Percentiles rank a stretch among this genome's conserved stretches.
Evolutionary conservation across 2,888 invertebrate genomes (phyloP).

Genomic region (Barypeithes pellucidus): DNA sequence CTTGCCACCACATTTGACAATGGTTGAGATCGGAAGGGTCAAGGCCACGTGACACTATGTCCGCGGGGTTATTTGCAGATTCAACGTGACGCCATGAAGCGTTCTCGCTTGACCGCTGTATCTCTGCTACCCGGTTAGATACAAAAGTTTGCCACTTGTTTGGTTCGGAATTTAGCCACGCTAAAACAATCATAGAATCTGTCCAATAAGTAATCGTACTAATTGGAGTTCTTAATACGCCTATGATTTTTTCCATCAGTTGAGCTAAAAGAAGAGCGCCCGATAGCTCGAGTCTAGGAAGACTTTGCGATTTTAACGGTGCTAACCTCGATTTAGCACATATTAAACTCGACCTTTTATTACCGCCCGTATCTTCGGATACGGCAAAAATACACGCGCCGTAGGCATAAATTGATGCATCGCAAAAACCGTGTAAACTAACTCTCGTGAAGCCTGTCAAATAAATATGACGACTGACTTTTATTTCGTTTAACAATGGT

Average conservation of each 20-base stretch:
- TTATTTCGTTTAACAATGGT: slow-evolving; percentile 26
- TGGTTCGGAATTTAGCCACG: slow-evolving; percentile 41
- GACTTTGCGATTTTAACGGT: slow-evolving; percentile 39
- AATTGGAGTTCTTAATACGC: not conserved
- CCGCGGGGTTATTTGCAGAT: slow-evolving; percentile 49
- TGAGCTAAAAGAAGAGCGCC: slow-evolving; percentile 46
- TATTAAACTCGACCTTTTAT: slow-evolving; percentile 26
- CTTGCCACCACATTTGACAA: slow-evolving; percentile 43
- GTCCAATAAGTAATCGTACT: slow-evolving; percentile 5
- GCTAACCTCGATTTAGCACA: slow-evolving; percentile 51
- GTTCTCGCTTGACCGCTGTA: slow-evolving; percentile 27
- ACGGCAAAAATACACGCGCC: slow-evolving; percentile 49
- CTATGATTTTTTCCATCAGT: slow-evolving; percentile 35
- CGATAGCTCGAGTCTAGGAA: slow-evolving; percentile 52
- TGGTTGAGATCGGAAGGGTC: slow-evolving; percentile 27
- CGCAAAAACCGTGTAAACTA: slow-evolving; percentile 49
- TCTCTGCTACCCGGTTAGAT: slow-evolving; percentile 44
- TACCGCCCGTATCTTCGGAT: slow-evolving; percentile 1
- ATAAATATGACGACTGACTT: slow-evolving; percentile 34
- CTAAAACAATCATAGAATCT: slow-evolving; percentile 50
- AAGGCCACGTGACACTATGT: slow-evolving; percentile 42
- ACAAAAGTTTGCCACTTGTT: slow-evolving; percentile 42
- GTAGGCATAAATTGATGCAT: slow-evolving; percentile 46
- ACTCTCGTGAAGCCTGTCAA: not conserved
- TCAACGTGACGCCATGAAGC: slow-evolving; percentile 37